Evolutionary conservation across 2,888 invertebrate genomes (phyloP).

Genomic region (Venusia cambrica): DNA sequence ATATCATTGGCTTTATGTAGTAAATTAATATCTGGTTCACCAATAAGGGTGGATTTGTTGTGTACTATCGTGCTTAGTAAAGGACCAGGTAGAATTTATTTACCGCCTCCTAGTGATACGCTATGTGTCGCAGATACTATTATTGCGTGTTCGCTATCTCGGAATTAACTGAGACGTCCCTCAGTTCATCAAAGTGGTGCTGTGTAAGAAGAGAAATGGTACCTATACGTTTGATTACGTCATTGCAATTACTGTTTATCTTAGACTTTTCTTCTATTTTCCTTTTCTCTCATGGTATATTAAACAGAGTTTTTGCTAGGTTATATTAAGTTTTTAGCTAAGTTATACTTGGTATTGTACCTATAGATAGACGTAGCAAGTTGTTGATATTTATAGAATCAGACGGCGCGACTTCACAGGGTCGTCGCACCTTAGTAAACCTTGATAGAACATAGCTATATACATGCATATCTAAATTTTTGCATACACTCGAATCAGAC

Average conservation of each 20-base stretch:
- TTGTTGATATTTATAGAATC: conserved; percentile 58
- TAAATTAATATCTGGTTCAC: conserved; percentile 14
- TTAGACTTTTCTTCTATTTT: too few species aligned
- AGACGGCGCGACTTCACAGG: conserved; percentile 45
- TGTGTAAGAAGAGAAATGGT: conserved; percentile 44
- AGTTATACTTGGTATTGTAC: too few species aligned
- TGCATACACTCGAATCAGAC: conserved; percentile 24
- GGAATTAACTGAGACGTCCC: conserved; percentile 35
- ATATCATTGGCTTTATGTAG: conserved; percentile 24
- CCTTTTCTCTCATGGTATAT: too few species aligned
- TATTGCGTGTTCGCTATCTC: conserved; percentile 35
- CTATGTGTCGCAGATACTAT: conserved; percentile 38
- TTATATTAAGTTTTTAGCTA: too few species aligned
- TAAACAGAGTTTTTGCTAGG: too few species aligned
- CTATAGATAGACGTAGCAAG: conserved; percentile 31
- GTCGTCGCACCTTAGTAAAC: conserved; percentile 59
- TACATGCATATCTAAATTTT: conserved; percentile 35
- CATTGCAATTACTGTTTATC: too few species aligned
- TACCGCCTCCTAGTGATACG: conserved; percentile 42
- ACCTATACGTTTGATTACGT: too few species aligned
- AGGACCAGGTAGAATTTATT: conserved; percentile 12
- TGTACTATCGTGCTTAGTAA: conserved; percentile 5
- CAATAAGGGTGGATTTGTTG: conserved; percentile 6
- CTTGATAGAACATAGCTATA: too few species aligned
- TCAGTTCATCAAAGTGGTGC: conserved; percentile 39